Evolutionary conservation across 2,113 vertebrate genomes (phyloP), one percentile per base, ranked within the genome.

Genomic region (Sander lucioperca): DNA sequence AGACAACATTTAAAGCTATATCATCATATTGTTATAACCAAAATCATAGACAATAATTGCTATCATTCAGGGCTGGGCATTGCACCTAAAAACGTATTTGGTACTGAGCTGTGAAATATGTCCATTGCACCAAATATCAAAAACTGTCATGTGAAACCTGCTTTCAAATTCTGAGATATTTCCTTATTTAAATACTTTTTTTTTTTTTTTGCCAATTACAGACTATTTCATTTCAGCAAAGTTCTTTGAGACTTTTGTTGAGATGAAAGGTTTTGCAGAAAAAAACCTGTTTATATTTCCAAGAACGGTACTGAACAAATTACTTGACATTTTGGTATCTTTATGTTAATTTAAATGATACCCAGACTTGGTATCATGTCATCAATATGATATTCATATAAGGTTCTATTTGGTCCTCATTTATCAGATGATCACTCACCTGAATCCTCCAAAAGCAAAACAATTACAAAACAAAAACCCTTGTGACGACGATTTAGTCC

Each of bases 351-450:
- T 12, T 3, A 43, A 45, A 72, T 15, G 6, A 27, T 13, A 50
- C 1, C 27, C 19, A 68, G 5, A 47, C 9, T 6, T 63, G 18
- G 2, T n/a, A 14, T 48, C 4, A 45, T 9, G 0, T 30, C 30
- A 57, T 18, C 30, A 81, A n/a, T 36, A 61, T 2, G 6, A 53
- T 15, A 47, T 4, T 33, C 1, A 43, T 7, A 57, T 57, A 11
- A n/a, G 1, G 3, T 43, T 11, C 2, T n/a, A 21, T 14, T 62
- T 47, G 7, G 18, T 30, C 6, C n/a, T 27, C 6, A 2, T 18
- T 48, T 4, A 27, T 72, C 39, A 63, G 47, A 30, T 36, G 45
- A 47, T 82, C 72, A 78, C 79, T 69, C 48, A 78, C 48, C 75
- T 66, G 18, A 43, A 78, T 51, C 3, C 56, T 70, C 30, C 19